A percentile compares a stretch with the other conserved stretches of the same genome.
Evolutionary conservation across 2,113 vertebrate genomes (phyloP).

Genomic region (Symphodus melops): DNA sequence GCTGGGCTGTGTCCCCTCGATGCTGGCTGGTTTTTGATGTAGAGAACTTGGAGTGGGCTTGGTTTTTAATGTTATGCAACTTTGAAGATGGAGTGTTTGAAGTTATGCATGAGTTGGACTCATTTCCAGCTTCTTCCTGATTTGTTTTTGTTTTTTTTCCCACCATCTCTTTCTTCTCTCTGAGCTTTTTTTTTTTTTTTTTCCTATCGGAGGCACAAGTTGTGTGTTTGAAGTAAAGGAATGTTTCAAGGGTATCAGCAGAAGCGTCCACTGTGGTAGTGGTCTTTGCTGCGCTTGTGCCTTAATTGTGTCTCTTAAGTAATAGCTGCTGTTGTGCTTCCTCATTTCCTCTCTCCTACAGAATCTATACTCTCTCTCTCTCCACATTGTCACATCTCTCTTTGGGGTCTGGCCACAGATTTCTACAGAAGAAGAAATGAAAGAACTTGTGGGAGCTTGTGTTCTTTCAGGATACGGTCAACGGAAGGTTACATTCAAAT

Average conservation of each 20-base stretch:
- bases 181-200: conserved; percentile 52
- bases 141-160: conserved; percentile 73
- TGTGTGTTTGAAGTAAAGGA: conserved; percentile 75
- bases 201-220: conserved; percentile 50
- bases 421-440: not conserved
- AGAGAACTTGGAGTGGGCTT: conserved; percentile 64
- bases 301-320: conserved; percentile 74
- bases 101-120: conserved; percentile 85
- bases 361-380: conserved; percentile 29
- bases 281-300: conserved; percentile 49
- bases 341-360: conserved; percentile 22
- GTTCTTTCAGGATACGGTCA: not conserved
- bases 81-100: conserved; percentile 83
- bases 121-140: conserved; percentile 82
- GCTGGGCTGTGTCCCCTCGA: conserved; percentile 68
- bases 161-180: conserved; percentile 68
- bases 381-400: not conserved
- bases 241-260: conserved; percentile 78
- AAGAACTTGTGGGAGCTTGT: not conserved
- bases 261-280: conserved; percentile 60
- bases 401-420: not conserved
- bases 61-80: conserved; percentile 83
- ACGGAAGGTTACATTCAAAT: not conserved
- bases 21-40: conserved; percentile 76
- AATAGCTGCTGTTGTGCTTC: conserved; percentile 42